Conservation (phyloP, 64 coral and sea anemone genomes). For the Anthopleura sola region DNA sequence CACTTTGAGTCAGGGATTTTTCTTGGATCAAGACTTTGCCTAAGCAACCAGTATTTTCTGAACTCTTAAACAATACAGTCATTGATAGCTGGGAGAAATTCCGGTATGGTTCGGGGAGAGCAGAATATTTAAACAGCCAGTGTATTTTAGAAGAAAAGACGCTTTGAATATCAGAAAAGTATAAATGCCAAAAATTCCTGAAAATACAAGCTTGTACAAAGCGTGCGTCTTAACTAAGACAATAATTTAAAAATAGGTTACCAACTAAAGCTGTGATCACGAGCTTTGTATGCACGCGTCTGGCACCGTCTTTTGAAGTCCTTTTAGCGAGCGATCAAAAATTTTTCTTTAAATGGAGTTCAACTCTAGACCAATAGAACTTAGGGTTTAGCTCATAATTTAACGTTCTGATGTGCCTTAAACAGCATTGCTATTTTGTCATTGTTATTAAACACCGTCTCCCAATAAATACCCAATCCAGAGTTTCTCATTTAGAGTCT, state of each 20-base stretch:
- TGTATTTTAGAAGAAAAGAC: not conserved
- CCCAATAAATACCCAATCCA: not conserved
- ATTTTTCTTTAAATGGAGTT: not conserved
- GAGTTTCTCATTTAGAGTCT: conserved; percentile 1
- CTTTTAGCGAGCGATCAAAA: conserved; percentile 18
- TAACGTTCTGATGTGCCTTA: not conserved
- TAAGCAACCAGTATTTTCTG: conserved; percentile 13
- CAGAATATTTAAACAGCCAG: not conserved
- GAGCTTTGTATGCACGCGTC: not conserved
- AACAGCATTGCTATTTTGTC: not conserved
- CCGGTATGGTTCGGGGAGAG: not conserved
- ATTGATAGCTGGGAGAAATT: not conserved
- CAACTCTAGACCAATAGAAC: conserved; percentile 16
- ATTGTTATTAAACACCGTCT: conserved; percentile 6
- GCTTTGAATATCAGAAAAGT: not conserved
- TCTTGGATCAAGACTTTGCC: not conserved
- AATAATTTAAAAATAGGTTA: not conserved
- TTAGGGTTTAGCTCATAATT: not conserved
- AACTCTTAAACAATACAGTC: not conserved
- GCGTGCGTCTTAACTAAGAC: not conserved
- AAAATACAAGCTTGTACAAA: not conserved
- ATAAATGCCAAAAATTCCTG: not conserved
- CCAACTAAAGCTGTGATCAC: not conserved
- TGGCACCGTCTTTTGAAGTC: not conserved
- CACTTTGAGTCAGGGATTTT: conserved; percentile 2